These are phyloP conservation scores for Dicaeum eximium DNA, from an alignment of 2,113 vertebrate genomes.

Conservation along the genomic window DNA sequence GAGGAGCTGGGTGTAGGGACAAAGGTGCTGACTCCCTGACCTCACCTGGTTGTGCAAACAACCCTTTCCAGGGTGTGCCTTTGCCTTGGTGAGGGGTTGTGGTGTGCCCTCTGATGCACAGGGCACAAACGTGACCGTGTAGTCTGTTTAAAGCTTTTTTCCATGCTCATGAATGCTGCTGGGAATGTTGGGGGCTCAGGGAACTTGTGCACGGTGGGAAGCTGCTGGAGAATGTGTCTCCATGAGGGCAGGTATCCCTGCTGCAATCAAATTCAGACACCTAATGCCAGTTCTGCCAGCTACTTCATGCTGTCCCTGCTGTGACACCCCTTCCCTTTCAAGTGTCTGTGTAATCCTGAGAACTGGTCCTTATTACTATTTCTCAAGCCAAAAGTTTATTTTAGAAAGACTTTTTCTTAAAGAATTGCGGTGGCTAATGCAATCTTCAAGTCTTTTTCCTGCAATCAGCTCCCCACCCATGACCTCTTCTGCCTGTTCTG, in stretches of 20 bases:
- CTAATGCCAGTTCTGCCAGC: not conserved
- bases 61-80: not conserved
- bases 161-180: rapidly evolving
- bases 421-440: not conserved
- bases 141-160: not conserved
- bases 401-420: not conserved
- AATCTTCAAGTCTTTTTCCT: not conserved
- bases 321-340: not conserved
- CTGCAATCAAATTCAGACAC: not conserved
- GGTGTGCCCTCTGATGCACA: not conserved
- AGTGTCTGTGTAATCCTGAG: not conserved
- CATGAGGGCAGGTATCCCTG: rapidly evolving
- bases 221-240: not conserved
- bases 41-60: not conserved
- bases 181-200: not conserved
- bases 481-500: not conserved
- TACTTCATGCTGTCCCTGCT: not conserved
- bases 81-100: not conserved
- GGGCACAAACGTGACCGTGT: not conserved
- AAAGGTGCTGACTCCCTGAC: not conserved
- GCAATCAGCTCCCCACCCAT: not conserved
- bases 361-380: not conserved
- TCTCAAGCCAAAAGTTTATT: not conserved
- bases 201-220: not conserved
- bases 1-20: rapidly evolving